Percentiles rank a stretch among this genome's conserved stretches.
phyloP scores from a whole-genome alignment of 2,113 vertebrate species.

The Pluvialis apricaria region DNA sequence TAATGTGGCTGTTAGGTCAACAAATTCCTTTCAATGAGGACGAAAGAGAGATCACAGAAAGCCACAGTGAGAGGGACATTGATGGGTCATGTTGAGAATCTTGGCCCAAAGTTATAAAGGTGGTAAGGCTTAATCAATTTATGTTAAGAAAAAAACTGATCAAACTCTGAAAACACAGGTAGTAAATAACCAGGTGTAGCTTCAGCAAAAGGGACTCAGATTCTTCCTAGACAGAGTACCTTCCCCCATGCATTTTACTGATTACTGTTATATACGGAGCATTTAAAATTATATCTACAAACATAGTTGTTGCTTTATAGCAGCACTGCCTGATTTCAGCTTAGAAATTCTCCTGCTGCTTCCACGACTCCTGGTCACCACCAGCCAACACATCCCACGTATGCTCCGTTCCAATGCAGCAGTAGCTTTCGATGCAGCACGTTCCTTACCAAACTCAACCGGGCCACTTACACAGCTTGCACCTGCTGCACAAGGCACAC shows the following conservation, averaged over 20 bases:
- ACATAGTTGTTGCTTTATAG: not conserved
- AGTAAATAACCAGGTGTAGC: not conserved
- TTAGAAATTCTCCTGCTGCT: not conserved
- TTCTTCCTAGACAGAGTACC: not conserved
- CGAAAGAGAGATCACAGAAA: not conserved
- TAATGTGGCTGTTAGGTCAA: not conserved
- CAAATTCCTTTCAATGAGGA: not conserved
- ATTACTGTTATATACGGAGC: not conserved
- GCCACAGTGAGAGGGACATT: not conserved
- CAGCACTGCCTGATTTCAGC: not conserved
- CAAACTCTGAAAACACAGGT: not conserved
- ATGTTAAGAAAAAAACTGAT: not conserved
- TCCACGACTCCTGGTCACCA: not conserved
- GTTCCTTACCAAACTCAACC: not conserved
- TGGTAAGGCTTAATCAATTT: not conserved
- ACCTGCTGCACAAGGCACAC: not conserved
- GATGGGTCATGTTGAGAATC: not conserved
- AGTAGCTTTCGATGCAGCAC: not conserved
- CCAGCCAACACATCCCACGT: not conserved
- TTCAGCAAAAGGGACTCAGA: not conserved
- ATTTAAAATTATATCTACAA: not conserved
- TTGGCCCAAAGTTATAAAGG: not conserved
- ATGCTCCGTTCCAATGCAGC: not conserved
- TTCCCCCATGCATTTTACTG: fast-evolving
- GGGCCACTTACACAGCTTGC: not conserved